Evolutionary conservation across 2,888 invertebrate species (phyloP), one percentile per base, ranked within the genome.

Genomic region (Lottia scabra): DNA sequence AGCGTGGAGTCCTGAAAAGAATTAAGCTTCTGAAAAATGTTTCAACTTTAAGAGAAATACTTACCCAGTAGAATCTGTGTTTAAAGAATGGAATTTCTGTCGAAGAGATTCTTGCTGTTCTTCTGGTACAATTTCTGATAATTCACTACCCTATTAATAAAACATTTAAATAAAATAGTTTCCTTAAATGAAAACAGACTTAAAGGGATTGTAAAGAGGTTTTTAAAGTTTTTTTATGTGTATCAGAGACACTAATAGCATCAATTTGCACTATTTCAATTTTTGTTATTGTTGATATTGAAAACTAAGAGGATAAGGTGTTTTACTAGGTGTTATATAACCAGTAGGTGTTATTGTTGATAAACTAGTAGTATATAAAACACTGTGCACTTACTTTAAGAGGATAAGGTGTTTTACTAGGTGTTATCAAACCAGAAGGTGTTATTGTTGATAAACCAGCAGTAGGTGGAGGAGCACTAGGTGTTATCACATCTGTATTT

Each of bases 51-150:
- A 56, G 12, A n/a, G n/a, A n/a, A n/a, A 0, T 6, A 66, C 78
- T 74, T 73, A 85, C 85, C 85, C 84, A 74, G 84, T 84, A 66
- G 78, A 75, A 74, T 84, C 85, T 56, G 85, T 83, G 71, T 85
- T 84, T 46, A 85, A 76, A 68, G 80, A 78, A 67, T 82, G 77
- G 68, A 84, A 85, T 48, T 84, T 83, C 73, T 80, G 81, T 65
- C 82, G 78, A 8, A 85, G 74, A 46, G 75, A 69, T 16, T 78
- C 72, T 45, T 79, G 78, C 63, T 85, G 79, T 16, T 81, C 81
- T 15, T 78, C 80, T 0, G 85, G 79, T 30, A 84, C 69, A 10
- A 72, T 75, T 13, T 62, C 62, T 30, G 75, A 72, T 15, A 83
- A 67, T 64, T 82, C 82, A 56, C 75, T 67, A 45, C 81, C 81